phyloP scores from a whole-genome alignment of 2,797 vertebrate genomes.

The Cebuella pygmaea region DNA sequence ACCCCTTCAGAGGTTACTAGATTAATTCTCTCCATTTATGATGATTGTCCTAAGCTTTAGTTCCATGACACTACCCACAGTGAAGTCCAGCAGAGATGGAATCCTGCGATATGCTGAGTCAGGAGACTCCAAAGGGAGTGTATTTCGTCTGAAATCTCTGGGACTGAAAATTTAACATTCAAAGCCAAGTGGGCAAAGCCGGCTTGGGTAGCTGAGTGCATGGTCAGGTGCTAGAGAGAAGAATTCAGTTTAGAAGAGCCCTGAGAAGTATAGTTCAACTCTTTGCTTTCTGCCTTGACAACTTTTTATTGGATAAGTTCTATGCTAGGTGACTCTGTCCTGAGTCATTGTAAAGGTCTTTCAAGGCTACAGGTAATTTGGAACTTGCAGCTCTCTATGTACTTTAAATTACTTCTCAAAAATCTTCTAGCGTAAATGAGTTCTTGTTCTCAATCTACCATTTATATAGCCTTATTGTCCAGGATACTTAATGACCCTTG shows the following conservation, averaged over 20 bases:
- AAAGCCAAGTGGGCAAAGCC: background rate
- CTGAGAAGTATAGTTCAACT: background rate
- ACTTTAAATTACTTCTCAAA: constrained; percentile 4
- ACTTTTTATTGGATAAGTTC: background rate
- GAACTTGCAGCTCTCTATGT: background rate
- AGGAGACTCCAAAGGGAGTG: background rate
- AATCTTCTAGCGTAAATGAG: background rate
- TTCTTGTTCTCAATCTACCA: background rate
- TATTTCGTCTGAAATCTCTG: background rate
- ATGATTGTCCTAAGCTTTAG: background rate
- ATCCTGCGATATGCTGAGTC: background rate
- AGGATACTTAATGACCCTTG: background rate
- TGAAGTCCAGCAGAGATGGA: background rate
- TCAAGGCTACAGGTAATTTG: background rate
- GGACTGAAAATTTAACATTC: background rate
- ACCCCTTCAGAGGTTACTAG: background rate
- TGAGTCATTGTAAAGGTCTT: background rate
- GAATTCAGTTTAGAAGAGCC: background rate
- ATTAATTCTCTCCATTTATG: background rate
- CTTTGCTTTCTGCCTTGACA: background rate
- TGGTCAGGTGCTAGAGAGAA: background rate
- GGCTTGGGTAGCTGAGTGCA: background rate
- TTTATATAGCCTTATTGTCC: background rate
- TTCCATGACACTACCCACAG: background rate
- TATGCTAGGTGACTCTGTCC: background rate